Evolutionary conservation across 2,888 invertebrate genomes (phyloP), one percentile per base, ranked within the genome.

Genomic region (Fragum sueziense): DNA sequence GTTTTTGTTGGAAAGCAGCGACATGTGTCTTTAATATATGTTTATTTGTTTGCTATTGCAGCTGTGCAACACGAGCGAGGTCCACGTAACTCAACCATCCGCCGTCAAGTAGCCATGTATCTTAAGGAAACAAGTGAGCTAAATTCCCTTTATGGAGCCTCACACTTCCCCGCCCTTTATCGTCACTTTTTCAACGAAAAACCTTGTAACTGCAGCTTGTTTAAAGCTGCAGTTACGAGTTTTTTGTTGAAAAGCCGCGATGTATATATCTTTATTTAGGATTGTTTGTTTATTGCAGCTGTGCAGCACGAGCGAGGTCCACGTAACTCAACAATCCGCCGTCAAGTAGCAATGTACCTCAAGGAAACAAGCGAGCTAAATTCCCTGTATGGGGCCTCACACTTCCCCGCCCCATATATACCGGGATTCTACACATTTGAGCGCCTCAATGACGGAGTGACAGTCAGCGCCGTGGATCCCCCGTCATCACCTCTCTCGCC

Each of bases 51-150:
- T n/a, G n/a, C n/a, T n/a, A n/a, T 71, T 71, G n/a, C 94, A 97
- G 99, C 99, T 78, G 99, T 99, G 2, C 99, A 99, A 93, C 99
- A 99, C 92, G 99, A 99, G 93, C 95, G 99, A 83, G 99, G 99
- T 0, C 99, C 99, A 0, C 95, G 99, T 65, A 98, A 97, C 93
- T 97, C 99, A 0, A 99, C 99, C 0, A 94, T 99, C 41, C 95
- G 98, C 6, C 95, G 98, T 20, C 99, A 99, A 94, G 97, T 98
- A 96, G 96, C 97, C 2, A 94, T 97, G 85, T 96, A 95, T 90
- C 95, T 96, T 88, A 96, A 96, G 91, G 97, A 94, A 79, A 90
- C 91, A 1, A 88, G 88, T 31, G 92, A 92, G 73, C 85, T 90
- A 27, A 87, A 88, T 25, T 84, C 87, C n/a, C 81, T 88, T 20